These are phyloP conservation scores for Xestia sexstrigata DNA, from an alignment of 2,888 invertebrate genomes.

Conservation along the genomic window DNA sequence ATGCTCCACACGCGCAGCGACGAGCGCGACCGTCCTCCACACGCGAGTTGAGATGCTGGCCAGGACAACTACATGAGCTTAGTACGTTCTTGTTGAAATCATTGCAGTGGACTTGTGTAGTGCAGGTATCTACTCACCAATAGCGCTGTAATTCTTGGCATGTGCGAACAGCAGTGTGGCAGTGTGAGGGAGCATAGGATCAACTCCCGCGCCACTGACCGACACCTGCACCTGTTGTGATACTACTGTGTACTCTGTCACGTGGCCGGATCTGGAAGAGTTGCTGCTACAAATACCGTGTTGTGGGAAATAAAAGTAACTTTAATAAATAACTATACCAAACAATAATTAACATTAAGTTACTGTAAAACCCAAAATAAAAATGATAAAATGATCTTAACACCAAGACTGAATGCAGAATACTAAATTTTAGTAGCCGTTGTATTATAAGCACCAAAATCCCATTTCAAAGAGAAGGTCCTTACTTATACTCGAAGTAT, in stretches of 20 bases:
- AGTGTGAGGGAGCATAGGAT: constrained; percentile 80
- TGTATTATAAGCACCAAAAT: neutral
- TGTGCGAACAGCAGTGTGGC: constrained; percentile 83
- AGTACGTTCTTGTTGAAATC: neutral
- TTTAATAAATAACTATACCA: neutral
- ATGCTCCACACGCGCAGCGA: constrained; percentile 87
- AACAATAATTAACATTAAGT: neutral
- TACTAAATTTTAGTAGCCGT: neutral
- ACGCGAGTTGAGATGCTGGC: constrained; percentile 82
- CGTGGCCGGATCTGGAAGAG: constrained; percentile 91
- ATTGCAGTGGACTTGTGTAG: neutral
- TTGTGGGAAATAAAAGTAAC: constrained; percentile 12
- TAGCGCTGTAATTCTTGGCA: constrained; percentile 83
- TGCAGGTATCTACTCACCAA: constrained; percentile 75
- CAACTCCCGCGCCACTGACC: constrained; percentile 78
- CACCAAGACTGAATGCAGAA: neutral
- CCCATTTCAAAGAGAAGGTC: neutral
- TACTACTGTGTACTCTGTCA: constrained; percentile 92
- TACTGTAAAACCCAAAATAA: neutral
- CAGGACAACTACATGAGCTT: constrained; percentile 9
- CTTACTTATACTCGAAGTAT: constrained; percentile 91
- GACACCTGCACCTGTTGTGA: constrained; percentile 89
- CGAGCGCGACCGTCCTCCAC: constrained; percentile 82
- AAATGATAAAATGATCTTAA: neutral
- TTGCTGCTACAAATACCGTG: constrained; percentile 74